Evolutionary conservation across 1,140 invertebrate species (phyloP).

Genomic region (Thalassaphorura encarpata): DNA sequence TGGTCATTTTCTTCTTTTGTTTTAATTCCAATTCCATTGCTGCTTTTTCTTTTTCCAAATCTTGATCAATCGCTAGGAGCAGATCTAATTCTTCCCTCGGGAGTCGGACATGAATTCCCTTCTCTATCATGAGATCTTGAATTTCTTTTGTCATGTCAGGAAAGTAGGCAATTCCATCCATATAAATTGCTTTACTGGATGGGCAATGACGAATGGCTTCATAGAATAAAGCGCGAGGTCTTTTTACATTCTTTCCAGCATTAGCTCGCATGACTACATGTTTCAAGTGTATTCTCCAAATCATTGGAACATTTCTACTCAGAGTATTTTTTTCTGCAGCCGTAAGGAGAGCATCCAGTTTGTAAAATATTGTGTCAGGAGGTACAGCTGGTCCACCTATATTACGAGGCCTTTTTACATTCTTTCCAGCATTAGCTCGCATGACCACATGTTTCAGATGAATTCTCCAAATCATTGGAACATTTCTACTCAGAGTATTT

Average conservation of each 20-base stretch:
- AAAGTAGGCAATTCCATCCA: slow-evolving; percentile 28
- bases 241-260: slow-evolving; percentile 19
- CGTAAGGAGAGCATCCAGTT: slow-evolving; percentile 24
- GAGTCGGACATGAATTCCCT: slow-evolving; percentile 17
- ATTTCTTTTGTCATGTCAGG: slow-evolving; percentile 28
- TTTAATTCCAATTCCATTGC: background rate
- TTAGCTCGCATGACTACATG: slow-evolving; percentile 12
- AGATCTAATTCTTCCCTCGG: slow-evolving; percentile 28
- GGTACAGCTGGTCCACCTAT: slow-evolving; percentile 31
- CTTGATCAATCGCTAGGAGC: slow-evolving; percentile 15
- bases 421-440: slow-evolving; percentile 2
- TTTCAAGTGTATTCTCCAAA: slow-evolving; percentile 31
- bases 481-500: slow-evolving; percentile 17
- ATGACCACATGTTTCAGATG: slow-evolving; percentile 25
- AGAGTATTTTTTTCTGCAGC: slow-evolving; percentile 23
- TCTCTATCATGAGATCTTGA: slow-evolving; percentile 21
- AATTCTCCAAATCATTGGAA: slow-evolving; percentile 30
- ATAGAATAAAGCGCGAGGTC: slow-evolving; percentile 19
- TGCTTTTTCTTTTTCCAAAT: background rate
- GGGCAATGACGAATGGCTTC: slow-evolving; percentile 30
- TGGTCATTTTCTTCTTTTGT: background rate
- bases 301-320: slow-evolving; percentile 24
- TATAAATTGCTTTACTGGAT: slow-evolving; percentile 23
- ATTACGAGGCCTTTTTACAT: slow-evolving; percentile 1
- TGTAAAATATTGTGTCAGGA: slow-evolving; percentile 30